phyloP scores from a whole-genome alignment of 2,888 invertebrate species.

The Zygothrica quintamaculata region DNA sequence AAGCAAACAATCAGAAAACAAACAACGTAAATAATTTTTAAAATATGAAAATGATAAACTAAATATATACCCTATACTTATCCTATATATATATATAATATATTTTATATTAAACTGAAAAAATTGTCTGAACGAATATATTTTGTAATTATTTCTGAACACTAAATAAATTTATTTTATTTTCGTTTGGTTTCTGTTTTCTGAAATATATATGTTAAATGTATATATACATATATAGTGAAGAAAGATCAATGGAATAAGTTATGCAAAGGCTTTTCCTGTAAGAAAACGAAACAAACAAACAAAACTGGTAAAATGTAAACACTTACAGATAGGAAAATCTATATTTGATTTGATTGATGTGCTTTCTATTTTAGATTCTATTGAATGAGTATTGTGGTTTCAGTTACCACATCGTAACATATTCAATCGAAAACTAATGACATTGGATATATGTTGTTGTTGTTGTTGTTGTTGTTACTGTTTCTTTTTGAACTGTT shows the following conservation, averaged over 20 bases:
- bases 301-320: slow-evolving; percentile 46
- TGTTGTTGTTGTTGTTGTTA: slow-evolving; percentile 41
- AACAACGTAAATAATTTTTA: slow-evolving; percentile 20
- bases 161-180: too few species aligned
- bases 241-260: slow-evolving; percentile 63
- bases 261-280: slow-evolving; percentile 49
- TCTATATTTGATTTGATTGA: slow-evolving; percentile 72
- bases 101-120: too few species aligned
- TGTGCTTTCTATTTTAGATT: slow-evolving; percentile 49
- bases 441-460: slow-evolving; percentile 49
- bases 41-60: neutral
- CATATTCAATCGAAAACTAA: slow-evolving; percentile 40
- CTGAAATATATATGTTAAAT: too few species aligned
- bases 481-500: too few species aligned
- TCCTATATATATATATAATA: too few species aligned
- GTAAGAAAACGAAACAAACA: slow-evolving; percentile 33
- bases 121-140: too few species aligned
- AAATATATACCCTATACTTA: neutral
- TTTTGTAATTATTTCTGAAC: too few species aligned
- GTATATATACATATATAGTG: too few species aligned
- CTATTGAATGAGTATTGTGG: slow-evolving; percentile 41
- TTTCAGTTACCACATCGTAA: slow-evolving; percentile 50
- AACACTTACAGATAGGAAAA: slow-evolving; percentile 62
- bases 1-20: slow-evolving; percentile 40
- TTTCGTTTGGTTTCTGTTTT: too few species aligned